phyloP scores from a whole-genome alignment of 2,888 invertebrate genomes.

The Drosophila lutescens region DNA sequence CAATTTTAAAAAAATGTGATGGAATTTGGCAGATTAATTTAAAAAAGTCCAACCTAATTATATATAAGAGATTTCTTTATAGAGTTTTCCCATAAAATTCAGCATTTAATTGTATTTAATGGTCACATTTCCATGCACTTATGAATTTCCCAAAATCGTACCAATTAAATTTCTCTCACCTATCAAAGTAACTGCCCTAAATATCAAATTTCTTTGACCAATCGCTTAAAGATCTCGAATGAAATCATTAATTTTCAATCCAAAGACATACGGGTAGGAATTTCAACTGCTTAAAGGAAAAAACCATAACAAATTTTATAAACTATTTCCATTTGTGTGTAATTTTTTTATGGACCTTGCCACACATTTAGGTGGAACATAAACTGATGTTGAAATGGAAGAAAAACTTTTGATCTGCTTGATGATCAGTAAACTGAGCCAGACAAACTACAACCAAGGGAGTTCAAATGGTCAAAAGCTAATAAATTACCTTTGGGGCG shows the following conservation, averaged over 20 bases:
- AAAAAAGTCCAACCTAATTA: too few relatives aligned
- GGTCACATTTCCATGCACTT: background rate
- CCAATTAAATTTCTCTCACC: background rate
- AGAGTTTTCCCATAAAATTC: too few relatives aligned
- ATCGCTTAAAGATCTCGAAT: constrained; percentile 22
- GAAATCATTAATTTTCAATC: constrained; percentile 31
- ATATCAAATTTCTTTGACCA: constrained; percentile 10
- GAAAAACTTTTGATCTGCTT: constrained; percentile 51
- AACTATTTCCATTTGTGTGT: constrained; percentile 40
- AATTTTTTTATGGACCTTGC: constrained; percentile 51
- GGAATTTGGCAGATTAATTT: too few relatives aligned
- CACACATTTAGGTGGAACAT: constrained; percentile 50
- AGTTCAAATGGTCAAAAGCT: constrained; percentile 67
- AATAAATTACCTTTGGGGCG: constrained; percentile 59
- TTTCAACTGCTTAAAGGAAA: constrained; percentile 20
- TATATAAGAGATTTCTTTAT: too few relatives aligned
- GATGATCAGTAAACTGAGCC: constrained; percentile 72
- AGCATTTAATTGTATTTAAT: background rate
- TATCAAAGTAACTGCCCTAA: constrained; percentile 5
- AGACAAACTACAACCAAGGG: constrained; percentile 57
- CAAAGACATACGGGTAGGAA: constrained; percentile 10
- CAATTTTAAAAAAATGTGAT: too few relatives aligned
- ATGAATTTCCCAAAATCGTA: background rate
- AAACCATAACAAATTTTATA: constrained; percentile 56
- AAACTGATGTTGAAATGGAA: constrained; percentile 22